These are phyloP conservation scores for Popillia japonica DNA, from an alignment of 1,140 invertebrate species.

Conservation along the genomic window DNA sequence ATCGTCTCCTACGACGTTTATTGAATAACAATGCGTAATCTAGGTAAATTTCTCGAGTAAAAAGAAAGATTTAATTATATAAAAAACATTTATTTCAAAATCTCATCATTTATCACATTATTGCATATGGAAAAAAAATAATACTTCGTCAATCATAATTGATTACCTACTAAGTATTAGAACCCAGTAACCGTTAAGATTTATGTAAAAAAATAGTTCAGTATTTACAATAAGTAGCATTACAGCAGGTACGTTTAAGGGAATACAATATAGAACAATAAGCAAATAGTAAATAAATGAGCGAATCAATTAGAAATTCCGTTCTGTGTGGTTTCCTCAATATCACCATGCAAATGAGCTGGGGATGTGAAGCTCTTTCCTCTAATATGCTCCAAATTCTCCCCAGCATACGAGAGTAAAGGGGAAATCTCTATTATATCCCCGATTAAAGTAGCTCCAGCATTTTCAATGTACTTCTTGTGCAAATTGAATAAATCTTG, in stretches of 20 bases:
- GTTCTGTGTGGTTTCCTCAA: not conserved
- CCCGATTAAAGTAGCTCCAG: slow-evolving; percentile 80
- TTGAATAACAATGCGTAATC: no score
- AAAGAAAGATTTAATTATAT: no score
- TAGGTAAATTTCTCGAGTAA: no score
- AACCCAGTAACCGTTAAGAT: not conserved
- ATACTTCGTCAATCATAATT: not conserved
- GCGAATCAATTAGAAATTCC: not conserved
- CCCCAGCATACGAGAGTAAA: slow-evolving; percentile 89
- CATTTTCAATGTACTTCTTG: slow-evolving; percentile 80
- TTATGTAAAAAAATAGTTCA: not conserved
- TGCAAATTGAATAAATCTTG: slow-evolving; percentile 84
- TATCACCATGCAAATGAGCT: not conserved
- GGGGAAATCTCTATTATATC: slow-evolving; percentile 91
- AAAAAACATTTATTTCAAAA: slow-evolving; percentile 6
- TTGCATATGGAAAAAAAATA: not conserved
- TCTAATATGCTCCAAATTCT: slow-evolving; percentile 69
- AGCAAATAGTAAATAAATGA: not conserved
- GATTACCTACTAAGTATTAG: not conserved
- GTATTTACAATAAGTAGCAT: not conserved
- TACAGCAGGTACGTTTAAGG: not conserved
- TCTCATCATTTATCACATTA: slow-evolving; percentile 18
- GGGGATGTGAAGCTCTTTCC: slow-evolving; percentile 6
- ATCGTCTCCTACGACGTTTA: no score
- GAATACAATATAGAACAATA: not conserved